These are phyloP conservation scores for Micropoecilia bifurca DNA, from an alignment of 2,797 vertebrate genomes.

Conservation along the genomic window DNA sequence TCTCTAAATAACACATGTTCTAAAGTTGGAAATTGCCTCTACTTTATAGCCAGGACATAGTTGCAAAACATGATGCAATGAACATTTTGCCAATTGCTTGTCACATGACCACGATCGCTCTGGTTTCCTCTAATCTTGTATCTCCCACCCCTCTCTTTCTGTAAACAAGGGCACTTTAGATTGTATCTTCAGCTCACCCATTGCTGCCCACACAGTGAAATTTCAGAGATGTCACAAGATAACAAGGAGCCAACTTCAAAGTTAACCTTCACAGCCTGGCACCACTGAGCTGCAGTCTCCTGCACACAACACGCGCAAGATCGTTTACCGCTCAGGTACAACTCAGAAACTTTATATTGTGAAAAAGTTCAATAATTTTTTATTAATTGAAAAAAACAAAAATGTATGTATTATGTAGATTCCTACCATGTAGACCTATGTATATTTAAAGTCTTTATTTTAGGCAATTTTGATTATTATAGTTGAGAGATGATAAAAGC, in stretches of 20 bases:
- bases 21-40: neutral
- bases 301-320: neutral
- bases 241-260: constrained; percentile 4
- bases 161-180: neutral
- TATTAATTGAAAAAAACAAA: neutral
- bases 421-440: neutral
- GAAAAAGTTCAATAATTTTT: neutral
- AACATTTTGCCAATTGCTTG: neutral
- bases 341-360: neutral
- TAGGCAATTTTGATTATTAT: neutral
- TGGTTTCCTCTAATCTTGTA: neutral
- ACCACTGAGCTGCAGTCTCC: neutral
- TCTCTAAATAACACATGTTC: neutral
- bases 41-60: neutral
- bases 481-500: neutral
- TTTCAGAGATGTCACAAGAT: constrained; percentile 2
- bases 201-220: neutral
- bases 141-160: neutral
- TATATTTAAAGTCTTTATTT: neutral
- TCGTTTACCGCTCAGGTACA: neutral
- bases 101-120: neutral
- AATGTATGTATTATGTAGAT: neutral
- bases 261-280: neutral
- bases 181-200: neutral
- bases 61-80: neutral